A percentile compares a stretch with the other conserved stretches of the same genome.
These are phyloP conservation scores for Mya arenaria DNA, from an alignment of 1,140 invertebrate genomes.

Conservation along the genomic window DNA sequence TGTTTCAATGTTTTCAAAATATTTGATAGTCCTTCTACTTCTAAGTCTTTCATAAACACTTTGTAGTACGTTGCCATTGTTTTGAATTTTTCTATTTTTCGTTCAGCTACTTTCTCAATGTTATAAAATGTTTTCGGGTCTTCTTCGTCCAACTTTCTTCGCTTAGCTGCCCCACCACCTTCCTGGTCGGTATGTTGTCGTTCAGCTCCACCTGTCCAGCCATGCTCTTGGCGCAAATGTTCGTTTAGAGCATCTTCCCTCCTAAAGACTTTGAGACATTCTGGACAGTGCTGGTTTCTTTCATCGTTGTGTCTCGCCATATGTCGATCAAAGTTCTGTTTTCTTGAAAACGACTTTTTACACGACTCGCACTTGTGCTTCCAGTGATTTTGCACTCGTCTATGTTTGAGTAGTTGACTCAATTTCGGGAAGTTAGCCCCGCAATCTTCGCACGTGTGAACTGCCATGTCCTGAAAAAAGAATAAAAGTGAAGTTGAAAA, in stretches of 20 bases:
- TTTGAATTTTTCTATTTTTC: constrained; percentile 19
- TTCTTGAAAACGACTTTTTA: constrained; percentile 3
- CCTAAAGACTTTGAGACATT: constrained; percentile 2
- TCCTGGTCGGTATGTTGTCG: background rate
- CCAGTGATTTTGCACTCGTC: background rate
- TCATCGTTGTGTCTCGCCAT: background rate
- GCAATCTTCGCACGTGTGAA: background rate
- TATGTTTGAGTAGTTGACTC: background rate
- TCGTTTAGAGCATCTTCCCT: background rate
- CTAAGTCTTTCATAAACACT: constrained; percentile 3
- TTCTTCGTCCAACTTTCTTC: background rate
- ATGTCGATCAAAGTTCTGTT: constrained; percentile 6
- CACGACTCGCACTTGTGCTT: background rate
- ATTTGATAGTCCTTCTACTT: constrained; percentile 18
- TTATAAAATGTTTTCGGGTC: constrained; percentile 6
- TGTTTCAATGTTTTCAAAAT: constrained; percentile 21
- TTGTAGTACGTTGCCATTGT: constrained; percentile 18
- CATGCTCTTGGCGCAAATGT: constrained; percentile 9
- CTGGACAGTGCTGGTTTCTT: constrained; percentile 32
- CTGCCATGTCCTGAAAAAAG: no score
- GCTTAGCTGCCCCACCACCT: background rate
- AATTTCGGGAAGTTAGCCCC: background rate
- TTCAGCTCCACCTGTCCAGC: background rate
- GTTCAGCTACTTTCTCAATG: constrained; percentile 13
- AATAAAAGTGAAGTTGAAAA: no score